Evolutionary conservation across 2,113 vertebrate genomes (phyloP), one percentile per base, ranked within the genome.

Genomic region (Microcebus tavaratra): DNA sequence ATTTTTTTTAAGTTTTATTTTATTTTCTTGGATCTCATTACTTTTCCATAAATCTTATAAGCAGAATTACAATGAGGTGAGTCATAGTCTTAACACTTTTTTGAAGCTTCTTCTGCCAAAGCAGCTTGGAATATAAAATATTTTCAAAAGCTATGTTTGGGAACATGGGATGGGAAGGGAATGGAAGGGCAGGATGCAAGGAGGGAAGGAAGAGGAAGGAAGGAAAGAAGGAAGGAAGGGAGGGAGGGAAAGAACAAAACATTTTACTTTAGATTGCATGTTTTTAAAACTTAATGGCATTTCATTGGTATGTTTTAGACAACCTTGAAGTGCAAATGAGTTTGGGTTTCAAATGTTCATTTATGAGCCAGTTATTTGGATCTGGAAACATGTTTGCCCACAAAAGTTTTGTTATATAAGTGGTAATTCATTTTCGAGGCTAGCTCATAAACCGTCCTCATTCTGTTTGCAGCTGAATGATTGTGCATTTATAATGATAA

Each of bases 1-100:
- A 42, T 94, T 97, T 98, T 97, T 98, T 57, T 97, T 88, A 80
- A 93, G 92, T 97, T 98, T 98, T 98, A 98, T 98, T 98, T 96
- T 98, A 93, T 98, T 98, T 97, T 95, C 97, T 97, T 96, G 96
- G 96, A 97, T 83, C 92, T 97, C 96, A 97, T 63, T 92, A 88
- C 72, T 85, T 98, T 98, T 98, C 90, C 97, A 27, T 98, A 98
- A 98, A 97, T 78, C 89, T 72, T 97, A 70, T 95, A 96, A 96
- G 86, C 87, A 96, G 95, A 97, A 97, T 98, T 98, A 95, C 96
- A 97, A 17, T 93, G 96, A 98, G 61, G 96, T 98, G 98, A 98
- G 97, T 98, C 97, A 98, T 86, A 96, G 48, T 78, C 91, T 84
- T 97, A 94, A 96, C 96, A 98, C 88, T 96, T 97, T 98, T 98